Conservation (phyloP, 2,113 vertebrate species). For the Corvus cornix region DNA sequence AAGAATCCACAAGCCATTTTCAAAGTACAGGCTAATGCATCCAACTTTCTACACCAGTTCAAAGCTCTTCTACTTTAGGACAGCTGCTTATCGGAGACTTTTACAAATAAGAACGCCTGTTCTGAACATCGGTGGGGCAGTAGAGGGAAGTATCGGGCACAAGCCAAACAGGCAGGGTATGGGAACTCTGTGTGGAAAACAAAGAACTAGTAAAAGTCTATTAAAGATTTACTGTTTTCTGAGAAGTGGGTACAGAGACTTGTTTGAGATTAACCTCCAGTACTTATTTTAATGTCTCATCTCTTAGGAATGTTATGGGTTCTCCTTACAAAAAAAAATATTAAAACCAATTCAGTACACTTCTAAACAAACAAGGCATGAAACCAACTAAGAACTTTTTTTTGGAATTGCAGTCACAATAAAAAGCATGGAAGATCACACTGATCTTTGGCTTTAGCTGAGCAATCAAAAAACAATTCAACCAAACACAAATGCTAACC, state of each 20-base stretch:
- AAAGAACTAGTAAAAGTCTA: neutral
- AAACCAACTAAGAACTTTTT: neutral
- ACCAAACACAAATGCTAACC: constrained; percentile 15
- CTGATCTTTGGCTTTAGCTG: neutral
- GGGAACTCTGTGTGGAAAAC: neutral
- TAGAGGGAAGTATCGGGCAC: neutral
- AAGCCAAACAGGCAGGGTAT: neutral
- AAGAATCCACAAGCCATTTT: constrained; percentile 11
- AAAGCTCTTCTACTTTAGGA: neutral
- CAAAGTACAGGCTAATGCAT: neutral
- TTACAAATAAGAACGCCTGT: neutral
- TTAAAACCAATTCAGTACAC: neutral
- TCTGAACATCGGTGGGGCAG: neutral
- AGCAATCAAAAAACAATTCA: neutral
- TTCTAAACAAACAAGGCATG: neutral
- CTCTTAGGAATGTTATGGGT: neutral
- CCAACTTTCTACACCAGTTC: neutral
- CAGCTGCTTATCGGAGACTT: neutral
- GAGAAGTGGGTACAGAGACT: neutral
- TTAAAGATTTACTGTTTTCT: neutral
- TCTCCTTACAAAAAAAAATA: neutral
- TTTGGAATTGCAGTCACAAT: neutral
- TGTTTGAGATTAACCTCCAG: neutral
- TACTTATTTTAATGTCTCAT: neutral
- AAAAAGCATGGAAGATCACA: neutral